A percentile compares a stretch with the other conserved stretches of the same genome.
phyloP scores from a whole-genome alignment of 2,888 invertebrate genomes.

The Entomobrya proxima region DNA sequence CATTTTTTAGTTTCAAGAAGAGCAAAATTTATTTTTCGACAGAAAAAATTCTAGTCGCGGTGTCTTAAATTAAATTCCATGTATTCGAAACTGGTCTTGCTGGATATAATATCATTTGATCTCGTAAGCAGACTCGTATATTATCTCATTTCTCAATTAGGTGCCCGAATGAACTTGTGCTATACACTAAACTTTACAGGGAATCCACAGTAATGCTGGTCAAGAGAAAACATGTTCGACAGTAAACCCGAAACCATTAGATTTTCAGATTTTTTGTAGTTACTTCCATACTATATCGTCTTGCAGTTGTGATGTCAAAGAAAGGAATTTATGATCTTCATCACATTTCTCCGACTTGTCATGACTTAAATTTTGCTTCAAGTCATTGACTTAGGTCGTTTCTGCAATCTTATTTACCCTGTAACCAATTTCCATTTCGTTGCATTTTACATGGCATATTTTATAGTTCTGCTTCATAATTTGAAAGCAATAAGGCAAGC shows the following conservation, averaged over 20 bases:
- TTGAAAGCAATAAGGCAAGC: background rate
- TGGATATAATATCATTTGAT: background rate
- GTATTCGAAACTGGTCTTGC: constrained; percentile 44
- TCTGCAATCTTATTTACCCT: constrained; percentile 28
- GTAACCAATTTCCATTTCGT: constrained; percentile 6
- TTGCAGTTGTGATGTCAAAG: no score
- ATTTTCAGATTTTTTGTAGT: no score
- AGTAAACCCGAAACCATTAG: no score
- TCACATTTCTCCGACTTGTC: background rate
- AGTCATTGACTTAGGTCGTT: constrained; percentile 53
- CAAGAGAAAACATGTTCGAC: no score
- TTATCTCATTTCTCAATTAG: background rate
- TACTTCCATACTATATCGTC: background rate
- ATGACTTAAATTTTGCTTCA: constrained; percentile 4
- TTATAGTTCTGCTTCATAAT: background rate
- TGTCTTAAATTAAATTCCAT: constrained; percentile 28
- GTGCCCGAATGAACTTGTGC: background rate
- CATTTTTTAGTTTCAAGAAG: no score
- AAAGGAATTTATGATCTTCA: constrained; percentile 2
- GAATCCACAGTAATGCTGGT: background rate
- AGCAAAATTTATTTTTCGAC: background rate
- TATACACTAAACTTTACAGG: background rate
- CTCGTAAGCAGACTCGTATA: background rate
- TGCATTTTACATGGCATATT: background rate
- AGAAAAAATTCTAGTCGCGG: constrained; percentile 14